Conservation (phyloP, 2,888 invertebrate species). For the Phyllotreta striolata region DNA sequence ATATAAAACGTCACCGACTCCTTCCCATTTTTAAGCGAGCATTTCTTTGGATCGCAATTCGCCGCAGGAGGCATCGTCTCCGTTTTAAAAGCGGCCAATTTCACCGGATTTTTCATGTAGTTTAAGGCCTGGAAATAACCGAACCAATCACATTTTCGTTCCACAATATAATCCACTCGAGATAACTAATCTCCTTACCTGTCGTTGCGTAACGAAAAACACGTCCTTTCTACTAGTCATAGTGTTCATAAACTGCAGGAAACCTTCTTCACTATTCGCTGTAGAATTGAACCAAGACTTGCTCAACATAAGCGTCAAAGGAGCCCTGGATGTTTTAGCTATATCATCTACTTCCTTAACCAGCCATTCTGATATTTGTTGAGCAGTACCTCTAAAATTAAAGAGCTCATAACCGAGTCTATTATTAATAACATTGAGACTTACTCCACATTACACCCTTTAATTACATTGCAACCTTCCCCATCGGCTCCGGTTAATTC, state of each 20-base stretch:
- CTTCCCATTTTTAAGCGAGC: too few species aligned
- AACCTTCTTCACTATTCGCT: conserved; percentile 51
- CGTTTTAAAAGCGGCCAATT: conserved; percentile 47
- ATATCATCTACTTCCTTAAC: conserved; percentile 60
- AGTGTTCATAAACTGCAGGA: conserved; percentile 56
- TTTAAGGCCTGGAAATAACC: conserved; percentile 51
- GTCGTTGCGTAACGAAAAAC: conserved; percentile 59
- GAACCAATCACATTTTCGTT: too few species aligned
- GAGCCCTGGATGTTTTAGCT: conserved; percentile 60
- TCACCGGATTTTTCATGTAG: conserved; percentile 60
- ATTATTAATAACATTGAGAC: conserved; percentile 44
- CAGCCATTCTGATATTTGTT: conserved; percentile 60
- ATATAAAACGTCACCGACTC: too few species aligned
- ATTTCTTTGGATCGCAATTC: too few species aligned
- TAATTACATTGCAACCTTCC: conserved; percentile 67
- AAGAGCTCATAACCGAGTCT: background rate
- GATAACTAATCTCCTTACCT: too few species aligned
- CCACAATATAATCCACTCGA: background rate
- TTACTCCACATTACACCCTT: conserved; percentile 64
- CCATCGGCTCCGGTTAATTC: conserved; percentile 63
- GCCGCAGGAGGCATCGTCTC: background rate
- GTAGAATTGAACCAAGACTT: conserved; percentile 62
- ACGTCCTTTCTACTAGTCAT: conserved; percentile 54
- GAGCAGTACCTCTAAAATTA: conserved; percentile 49
- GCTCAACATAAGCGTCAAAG: conserved; percentile 62